These are phyloP conservation scores for Lasioglossum villosulum DNA, from an alignment of 2,888 invertebrate genomes.

Conservation along the genomic window DNA sequence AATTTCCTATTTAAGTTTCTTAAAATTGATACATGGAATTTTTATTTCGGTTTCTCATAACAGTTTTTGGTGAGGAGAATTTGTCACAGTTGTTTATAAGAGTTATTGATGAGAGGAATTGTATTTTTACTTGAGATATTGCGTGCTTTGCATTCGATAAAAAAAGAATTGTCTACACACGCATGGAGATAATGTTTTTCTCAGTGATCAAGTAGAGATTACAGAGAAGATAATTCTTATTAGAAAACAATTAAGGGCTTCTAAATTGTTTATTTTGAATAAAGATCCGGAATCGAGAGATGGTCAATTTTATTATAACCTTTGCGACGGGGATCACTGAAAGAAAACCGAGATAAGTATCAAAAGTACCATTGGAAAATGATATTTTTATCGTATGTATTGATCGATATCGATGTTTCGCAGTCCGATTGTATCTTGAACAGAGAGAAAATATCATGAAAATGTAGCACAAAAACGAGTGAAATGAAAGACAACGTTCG, in stretches of 20 bases:
- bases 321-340: neutral
- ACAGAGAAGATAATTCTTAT: neutral
- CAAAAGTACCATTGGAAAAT: neutral
- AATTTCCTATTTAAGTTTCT: neutral
- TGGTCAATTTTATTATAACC: neutral
- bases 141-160: too few relatives aligned
- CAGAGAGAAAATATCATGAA: neutral
- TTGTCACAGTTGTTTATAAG: neutral
- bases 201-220: neutral
- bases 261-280: neutral
- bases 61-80: neutral
- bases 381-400: neutral
- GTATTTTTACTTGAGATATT: too few relatives aligned
- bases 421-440: neutral
- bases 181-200: too few relatives aligned
- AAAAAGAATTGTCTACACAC: too few relatives aligned
- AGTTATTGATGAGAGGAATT: too few relatives aligned
- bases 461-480: neutral
- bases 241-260: too few relatives aligned
- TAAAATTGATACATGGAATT: neutral
- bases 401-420: constrained; percentile 5
- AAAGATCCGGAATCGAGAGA: neutral
- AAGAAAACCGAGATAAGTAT: neutral
- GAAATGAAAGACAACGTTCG: neutral
- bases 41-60: neutral